Base-by-base conservation (phyloP, 1,140 invertebrate species). In the Parasteatoda tepidariorum region DNA sequence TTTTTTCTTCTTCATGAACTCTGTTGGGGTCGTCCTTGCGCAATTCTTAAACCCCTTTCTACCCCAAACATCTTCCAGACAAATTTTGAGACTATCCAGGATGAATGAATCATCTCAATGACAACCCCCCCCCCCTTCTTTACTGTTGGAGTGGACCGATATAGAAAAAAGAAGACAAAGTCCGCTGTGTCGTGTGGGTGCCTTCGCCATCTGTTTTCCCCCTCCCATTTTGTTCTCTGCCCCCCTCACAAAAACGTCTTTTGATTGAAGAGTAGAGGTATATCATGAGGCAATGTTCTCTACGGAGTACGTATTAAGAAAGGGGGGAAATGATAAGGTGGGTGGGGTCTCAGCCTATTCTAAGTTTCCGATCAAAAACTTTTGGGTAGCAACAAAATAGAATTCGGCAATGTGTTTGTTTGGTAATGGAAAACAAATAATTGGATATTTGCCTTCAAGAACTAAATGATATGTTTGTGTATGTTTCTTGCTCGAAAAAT, bases 241-340 rank as follows among this genome's bases (percentile, higher is more conserved):
- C n/a, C 57, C 13, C 57, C n/a, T n/a, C n/a, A n/a, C n/a, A n/a
- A 22, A 24, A 22, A 26, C 9, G 9, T n/a, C 57, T 59, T 59
- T 59, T 59, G 57, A 59, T 59, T 59, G 57, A 59, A 59, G 18
- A 22, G 57, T 59, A 59, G 57, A 59, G 57, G 57, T 59, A 48
- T 9, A 9, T 48, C 38, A 59, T 59, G 57, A 59, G n/a, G 57
- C 24, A 59, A 22, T 59, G 57, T 59, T 59, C n/a, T 22, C 9
- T 59, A 59, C 18, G 18, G 2, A 26, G 57, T 48, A 48, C 18
- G 38, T 48, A 18, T 48, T 48, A 13, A 22, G 9, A 59, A 11
- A n/a, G 57, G 6, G 24, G 9, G 9, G n/a, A 59, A 22, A 26
- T 22, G 24, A 59, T 24, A 3, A 22, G 57, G 57, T 59, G 57